These are phyloP conservation scores for Paracyprichromis sp. DNA, from an alignment of 2,113 vertebrate genomes.

Conservation along the genomic window DNA sequence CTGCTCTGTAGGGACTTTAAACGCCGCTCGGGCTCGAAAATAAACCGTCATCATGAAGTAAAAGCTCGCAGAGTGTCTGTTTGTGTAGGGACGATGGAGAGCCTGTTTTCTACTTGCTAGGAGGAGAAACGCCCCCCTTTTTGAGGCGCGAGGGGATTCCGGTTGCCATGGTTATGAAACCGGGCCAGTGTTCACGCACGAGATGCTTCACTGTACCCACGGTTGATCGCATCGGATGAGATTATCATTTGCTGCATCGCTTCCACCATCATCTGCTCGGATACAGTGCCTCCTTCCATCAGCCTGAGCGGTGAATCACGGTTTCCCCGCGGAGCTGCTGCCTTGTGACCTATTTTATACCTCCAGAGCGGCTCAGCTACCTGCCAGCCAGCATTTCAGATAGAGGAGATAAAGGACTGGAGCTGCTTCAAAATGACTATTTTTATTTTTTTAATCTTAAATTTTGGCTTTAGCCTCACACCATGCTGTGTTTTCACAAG, in stretches of 20 bases:
- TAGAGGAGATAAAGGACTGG: not conserved
- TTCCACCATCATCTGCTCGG: constrained; percentile 10
- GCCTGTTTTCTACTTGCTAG: not conserved
- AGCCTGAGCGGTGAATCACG: constrained; percentile 40
- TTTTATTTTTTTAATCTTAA: not conserved
- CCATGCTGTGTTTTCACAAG: not conserved
- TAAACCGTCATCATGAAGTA: accelerated
- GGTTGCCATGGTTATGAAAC: constrained; percentile 61
- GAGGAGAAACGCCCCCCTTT: constrained; percentile 36
- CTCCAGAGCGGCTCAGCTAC: not conserved
- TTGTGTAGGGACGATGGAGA: not conserved
- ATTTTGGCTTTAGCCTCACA: not conserved
- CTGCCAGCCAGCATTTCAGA: not conserved
- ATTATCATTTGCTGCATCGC: constrained; percentile 34
- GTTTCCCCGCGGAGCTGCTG: constrained; percentile 6
- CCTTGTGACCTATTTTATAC: constrained; percentile 42
- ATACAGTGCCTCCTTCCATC: not conserved
- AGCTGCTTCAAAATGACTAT: not conserved
- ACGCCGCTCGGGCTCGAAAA: not conserved
- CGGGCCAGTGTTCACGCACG: constrained; percentile 17
- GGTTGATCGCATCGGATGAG: constrained; percentile 23
- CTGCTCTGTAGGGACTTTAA: not conserved
- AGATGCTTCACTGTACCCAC: constrained; percentile 25
- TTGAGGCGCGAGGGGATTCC: constrained; percentile 26
- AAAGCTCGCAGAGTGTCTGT: not conserved